Percentiles rank a stretch among this genome's conserved stretches.
These are phyloP conservation scores for Phyllostomus discolor DNA, from an alignment of 2,113 vertebrate genomes.

Conservation along the genomic window DNA sequence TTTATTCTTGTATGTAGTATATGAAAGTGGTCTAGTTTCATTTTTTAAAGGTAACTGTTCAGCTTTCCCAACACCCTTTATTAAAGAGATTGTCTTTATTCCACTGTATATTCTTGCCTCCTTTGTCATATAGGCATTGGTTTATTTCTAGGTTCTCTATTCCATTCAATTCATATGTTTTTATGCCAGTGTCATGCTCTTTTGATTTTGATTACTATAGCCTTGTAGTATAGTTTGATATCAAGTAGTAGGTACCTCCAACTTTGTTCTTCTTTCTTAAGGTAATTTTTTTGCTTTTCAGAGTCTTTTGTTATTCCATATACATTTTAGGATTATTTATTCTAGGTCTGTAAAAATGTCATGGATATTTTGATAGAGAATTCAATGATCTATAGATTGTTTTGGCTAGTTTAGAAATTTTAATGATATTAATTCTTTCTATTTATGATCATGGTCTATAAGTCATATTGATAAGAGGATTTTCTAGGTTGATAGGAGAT, in stretches of 20 bases:
- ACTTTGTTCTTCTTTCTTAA: neutral
- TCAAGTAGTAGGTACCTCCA: neutral
- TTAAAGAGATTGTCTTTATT: neutral
- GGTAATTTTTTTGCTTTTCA: neutral
- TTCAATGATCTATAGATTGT: neutral
- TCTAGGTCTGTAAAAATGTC: neutral
- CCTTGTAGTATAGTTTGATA: neutral
- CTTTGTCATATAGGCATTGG: neutral
- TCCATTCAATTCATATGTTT: neutral
- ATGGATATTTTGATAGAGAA: neutral
- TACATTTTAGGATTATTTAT: neutral
- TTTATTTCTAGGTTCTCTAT: neutral
- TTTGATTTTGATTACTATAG: neutral
- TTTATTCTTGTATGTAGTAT: neutral
- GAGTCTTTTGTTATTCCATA: neutral
- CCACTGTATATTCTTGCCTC: neutral
- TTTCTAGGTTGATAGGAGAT: neutral
- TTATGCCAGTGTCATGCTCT: neutral
- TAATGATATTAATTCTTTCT: neutral
- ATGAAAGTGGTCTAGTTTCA: neutral
- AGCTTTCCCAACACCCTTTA: neutral
- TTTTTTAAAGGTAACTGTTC: neutral
- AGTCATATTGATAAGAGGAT: neutral
- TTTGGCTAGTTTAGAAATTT: neutral
- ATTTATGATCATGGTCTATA: neutral